Percentiles rank a stretch among this genome's conserved stretches.
These are phyloP conservation scores for Peromyscus polionotus DNA, from an alignment of 2,113 vertebrate genomes.

Conservation along the genomic window DNA sequence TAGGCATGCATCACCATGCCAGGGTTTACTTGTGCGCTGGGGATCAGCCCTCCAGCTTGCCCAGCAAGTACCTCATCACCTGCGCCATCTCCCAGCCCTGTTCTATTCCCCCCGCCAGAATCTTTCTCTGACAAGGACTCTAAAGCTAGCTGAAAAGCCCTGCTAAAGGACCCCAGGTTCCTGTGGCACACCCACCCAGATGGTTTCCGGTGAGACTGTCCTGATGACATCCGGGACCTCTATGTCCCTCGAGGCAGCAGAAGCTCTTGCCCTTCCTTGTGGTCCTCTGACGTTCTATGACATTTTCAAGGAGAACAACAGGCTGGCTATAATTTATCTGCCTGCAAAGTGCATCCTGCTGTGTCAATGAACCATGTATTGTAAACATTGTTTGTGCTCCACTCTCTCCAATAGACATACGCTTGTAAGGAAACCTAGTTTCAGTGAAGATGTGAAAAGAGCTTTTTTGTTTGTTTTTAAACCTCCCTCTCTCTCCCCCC, in stretches of 20 bases:
- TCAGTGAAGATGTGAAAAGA: background rate
- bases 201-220: background rate
- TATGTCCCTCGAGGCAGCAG: rapidly evolving
- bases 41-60: background rate
- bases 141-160: background rate
- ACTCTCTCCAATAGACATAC: background rate
- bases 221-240: background rate
- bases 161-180: background rate
- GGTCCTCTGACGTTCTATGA: background rate
- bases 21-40: background rate
- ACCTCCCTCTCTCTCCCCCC: too few relatives aligned
- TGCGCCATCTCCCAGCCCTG: background rate
- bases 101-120: background rate
- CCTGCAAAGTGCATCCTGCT: background rate
- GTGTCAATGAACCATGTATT: background rate
- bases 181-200: background rate
- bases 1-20: too few relatives aligned
- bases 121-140: background rate
- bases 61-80: too few relatives aligned
- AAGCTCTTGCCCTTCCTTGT: background rate
- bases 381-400: background rate
- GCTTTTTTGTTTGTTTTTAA: background rate
- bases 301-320: slow-evolving; percentile 25
- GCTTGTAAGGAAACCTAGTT: slow-evolving; percentile 15
- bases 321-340: background rate